These are phyloP conservation scores for Brachionus paranguensis DNA, from an alignment of 1,140 invertebrate genomes.

Conservation along the genomic window DNA sequence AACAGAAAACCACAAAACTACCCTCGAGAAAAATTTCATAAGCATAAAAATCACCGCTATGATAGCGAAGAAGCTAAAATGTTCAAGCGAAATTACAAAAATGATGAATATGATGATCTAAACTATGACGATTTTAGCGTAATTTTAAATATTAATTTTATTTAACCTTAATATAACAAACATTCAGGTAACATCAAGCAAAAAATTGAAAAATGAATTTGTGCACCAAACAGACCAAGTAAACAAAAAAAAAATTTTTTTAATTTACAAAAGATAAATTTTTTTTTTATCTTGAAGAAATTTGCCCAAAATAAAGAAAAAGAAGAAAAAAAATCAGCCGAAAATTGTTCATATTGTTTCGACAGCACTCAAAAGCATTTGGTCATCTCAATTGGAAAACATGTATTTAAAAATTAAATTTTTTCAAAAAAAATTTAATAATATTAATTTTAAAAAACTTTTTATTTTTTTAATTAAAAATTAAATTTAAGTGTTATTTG, in stretches of 20 bases:
- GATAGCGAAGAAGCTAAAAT: neutral
- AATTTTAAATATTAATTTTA: neutral
- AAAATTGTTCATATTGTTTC: constrained; percentile 75
- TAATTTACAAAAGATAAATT: neutral
- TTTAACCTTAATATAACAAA: neutral
- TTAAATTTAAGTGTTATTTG: constrained; percentile 62
- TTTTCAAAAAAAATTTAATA: neutral
- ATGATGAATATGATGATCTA: constrained; percentile 34
- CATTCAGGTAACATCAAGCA: neutral
- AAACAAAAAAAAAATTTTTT: neutral
- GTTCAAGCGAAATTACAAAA: constrained; percentile 12
- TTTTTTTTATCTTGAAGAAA: neutral
- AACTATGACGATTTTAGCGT: neutral
- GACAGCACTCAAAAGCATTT: constrained; percentile 78
- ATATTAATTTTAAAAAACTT: too few relatives aligned
- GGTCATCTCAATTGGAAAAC: constrained; percentile 70
- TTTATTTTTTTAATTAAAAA: neutral
- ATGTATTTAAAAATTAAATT: constrained; percentile 25
- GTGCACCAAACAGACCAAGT: neutral
- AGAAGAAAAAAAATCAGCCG: constrained; percentile 64
- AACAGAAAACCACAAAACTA: neutral
- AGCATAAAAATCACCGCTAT: neutral
- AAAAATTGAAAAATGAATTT: constrained; percentile 5
- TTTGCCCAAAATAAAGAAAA: constrained; percentile 61
- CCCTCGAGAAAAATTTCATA: neutral